Evolutionary conservation across 92 coral and sea anemone species (phyloP).

Genomic region (Desmophyllum pertusum): DNA sequence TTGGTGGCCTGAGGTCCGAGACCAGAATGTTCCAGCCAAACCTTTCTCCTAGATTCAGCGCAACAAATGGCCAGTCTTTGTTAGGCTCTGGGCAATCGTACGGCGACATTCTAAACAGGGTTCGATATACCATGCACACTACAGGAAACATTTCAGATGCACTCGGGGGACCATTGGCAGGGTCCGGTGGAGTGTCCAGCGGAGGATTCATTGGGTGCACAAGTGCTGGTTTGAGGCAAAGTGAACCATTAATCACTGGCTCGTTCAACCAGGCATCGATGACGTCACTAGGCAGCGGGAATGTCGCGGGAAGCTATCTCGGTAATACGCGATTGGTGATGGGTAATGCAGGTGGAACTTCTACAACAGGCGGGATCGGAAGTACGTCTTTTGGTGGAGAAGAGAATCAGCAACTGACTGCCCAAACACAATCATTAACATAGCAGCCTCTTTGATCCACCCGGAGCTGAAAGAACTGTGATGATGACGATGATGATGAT

Average conservation of each 20-base stretch:
- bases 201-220: constrained; percentile 4
- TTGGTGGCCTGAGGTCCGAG: constrained; percentile 16
- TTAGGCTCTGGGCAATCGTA: constrained; percentile 41
- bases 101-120: constrained; percentile 63
- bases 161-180: constrained; percentile 36
- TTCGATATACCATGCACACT: constrained; percentile 59
- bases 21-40: constrained; percentile 12
- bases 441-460: neutral
- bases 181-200: neutral
- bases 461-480: neutral
- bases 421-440: neutral
- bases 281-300: neutral
- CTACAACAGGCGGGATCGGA: neutral
- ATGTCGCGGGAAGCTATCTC: neutral
- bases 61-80: constrained; percentile 1
- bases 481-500: neutral
- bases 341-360: neutral
- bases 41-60: neutral
- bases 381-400: neutral
- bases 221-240: neutral
- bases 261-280: neutral
- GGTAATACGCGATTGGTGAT: neutral
- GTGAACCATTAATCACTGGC: neutral
- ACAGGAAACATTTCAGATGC: constrained; percentile 53
- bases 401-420: neutral